phyloP scores from a whole-genome alignment of 2,888 invertebrate species.

The Arenicola marina region DNA sequence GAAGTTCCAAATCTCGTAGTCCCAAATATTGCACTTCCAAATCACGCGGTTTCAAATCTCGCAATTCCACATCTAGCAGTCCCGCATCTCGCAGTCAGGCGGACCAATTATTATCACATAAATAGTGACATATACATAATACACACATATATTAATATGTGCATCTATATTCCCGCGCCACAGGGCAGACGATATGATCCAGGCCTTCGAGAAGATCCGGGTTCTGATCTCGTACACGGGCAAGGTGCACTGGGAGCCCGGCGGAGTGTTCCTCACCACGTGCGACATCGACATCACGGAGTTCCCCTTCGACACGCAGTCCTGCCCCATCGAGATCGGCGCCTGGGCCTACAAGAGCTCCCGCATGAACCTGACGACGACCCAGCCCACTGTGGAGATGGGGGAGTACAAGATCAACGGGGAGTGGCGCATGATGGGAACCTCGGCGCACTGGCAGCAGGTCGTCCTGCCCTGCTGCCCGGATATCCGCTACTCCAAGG shows the following conservation, averaged over 20 bases:
- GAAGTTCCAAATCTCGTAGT: neutral
- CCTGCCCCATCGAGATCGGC: conserved; percentile 31
- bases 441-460: conserved; percentile 25
- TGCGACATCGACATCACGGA: conserved; percentile 35
- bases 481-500: conserved; percentile 33
- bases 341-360: conserved; percentile 34
- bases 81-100: too few species aligned
- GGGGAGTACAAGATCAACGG: conserved; percentile 31
- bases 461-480: conserved; percentile 28
- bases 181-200: conserved; percentile 34
- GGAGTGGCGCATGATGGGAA: conserved; percentile 28
- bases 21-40: too few species aligned
- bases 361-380: conserved; percentile 32
- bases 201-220: conserved; percentile 33
- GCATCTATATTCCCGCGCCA: too few species aligned
- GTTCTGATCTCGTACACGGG: conserved; percentile 24
- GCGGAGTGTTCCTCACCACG: conserved; percentile 32
- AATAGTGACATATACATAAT: too few species aligned
- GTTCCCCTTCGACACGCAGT: conserved; percentile 31
- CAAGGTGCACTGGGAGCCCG: conserved; percentile 33
- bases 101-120: too few species aligned
- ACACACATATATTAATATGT: too few species aligned
- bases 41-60: too few species aligned
- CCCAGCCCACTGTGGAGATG: conserved; percentile 13
- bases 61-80: too few species aligned